Conservation (phyloP, 2,797 vertebrate species). For the Malurus splendens region DNA sequence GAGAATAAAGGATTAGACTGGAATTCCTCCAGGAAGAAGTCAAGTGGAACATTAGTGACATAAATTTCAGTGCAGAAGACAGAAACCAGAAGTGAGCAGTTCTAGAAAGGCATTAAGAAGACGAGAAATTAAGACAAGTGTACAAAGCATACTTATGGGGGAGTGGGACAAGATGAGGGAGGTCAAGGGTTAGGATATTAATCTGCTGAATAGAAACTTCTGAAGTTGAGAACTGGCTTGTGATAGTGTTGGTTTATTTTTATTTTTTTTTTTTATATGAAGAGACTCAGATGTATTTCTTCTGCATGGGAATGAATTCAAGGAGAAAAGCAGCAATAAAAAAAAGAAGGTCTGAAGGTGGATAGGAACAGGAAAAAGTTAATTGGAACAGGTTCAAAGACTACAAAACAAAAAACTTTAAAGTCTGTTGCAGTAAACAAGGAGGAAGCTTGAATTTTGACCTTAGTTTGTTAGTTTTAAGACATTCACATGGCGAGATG, state of each 20-base stretch:
- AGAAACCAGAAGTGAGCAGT: conserved; percentile 34
- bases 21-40: conserved; percentile 50
- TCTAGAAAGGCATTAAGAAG: conserved; percentile 2
- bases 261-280: not conserved
- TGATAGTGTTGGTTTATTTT: not conserved
- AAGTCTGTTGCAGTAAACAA: not conserved
- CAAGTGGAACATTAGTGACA: conserved; percentile 29
- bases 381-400: not conserved
- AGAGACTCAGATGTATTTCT: not conserved
- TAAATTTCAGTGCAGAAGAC: conserved; percentile 14
- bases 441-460: not conserved
- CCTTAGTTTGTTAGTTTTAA: not conserved
- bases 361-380: not conserved
- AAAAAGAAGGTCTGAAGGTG: not conserved
- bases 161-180: not conserved
- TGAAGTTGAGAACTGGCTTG: not conserved
- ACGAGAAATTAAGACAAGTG: not conserved
- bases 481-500: not conserved
- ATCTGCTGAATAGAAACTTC: not conserved
- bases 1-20: conserved; percentile 46
- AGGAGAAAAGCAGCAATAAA: not conserved
- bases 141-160: not conserved
- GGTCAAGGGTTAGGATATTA: not conserved
- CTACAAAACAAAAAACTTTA: not conserved
- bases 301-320: not conserved